Percentiles rank a stretch among this genome's conserved stretches.
Conservation (phyloP, 2,797 vertebrate species). For the Moxostoma hubbsi region DNA sequence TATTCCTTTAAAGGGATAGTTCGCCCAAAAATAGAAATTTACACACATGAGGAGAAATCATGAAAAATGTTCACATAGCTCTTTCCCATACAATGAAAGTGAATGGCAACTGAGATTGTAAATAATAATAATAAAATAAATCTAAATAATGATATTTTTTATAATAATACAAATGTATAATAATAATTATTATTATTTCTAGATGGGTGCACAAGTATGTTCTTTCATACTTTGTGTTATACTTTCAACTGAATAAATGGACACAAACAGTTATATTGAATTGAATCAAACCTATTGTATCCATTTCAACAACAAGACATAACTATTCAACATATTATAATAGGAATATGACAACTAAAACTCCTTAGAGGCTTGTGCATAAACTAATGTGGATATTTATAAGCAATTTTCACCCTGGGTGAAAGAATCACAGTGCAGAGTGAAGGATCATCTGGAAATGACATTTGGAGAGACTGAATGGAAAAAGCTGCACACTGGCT, state of each 20-base stretch:
- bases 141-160: too few relatives aligned
- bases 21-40: too few relatives aligned
- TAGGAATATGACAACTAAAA: background rate
- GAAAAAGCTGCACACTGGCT: conserved; percentile 28
- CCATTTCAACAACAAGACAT: background rate
- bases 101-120: too few relatives aligned
- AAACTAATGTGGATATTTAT: conserved; percentile 11
- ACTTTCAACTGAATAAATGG: background rate
- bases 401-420: conserved; percentile 1
- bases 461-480: conserved; percentile 64
- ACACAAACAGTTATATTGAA: background rate
- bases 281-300: background rate
- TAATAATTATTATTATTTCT: background rate
- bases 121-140: too few relatives aligned
- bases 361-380: background rate
- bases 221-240: background rate
- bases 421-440: conserved; percentile 18
- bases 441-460: conserved; percentile 74
- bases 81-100: too few relatives aligned
- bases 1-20: too few relatives aligned
- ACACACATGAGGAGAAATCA: too few relatives aligned
- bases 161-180: too few relatives aligned
- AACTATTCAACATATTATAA: background rate
- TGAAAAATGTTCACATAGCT: too few relatives aligned
- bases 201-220: background rate